Conservation (phyloP, 2,888 invertebrate genomes). For the Hoplodrina ambigua region DNA sequence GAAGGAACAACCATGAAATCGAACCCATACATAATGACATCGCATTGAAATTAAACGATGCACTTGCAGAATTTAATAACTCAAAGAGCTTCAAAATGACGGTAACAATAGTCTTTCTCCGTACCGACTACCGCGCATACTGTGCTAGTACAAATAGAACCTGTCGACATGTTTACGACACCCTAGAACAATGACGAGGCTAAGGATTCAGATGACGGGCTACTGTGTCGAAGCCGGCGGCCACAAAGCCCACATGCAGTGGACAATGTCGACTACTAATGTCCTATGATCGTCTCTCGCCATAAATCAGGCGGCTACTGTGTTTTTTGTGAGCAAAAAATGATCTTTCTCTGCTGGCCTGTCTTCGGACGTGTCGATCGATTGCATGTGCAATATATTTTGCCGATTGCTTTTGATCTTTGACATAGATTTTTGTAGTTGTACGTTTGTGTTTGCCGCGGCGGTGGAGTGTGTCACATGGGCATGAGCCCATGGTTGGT, state of each 20-base stretch:
- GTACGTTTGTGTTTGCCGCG: conserved; percentile 33
- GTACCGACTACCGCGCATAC: conserved; percentile 74
- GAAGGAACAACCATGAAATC: conserved; percentile 34
- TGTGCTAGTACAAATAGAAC: conserved; percentile 74
- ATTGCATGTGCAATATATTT: conserved; percentile 55
- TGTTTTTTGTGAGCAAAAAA: conserved; percentile 75
- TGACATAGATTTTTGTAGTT: conserved; percentile 29
- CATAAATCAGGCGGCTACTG: conserved; percentile 84
- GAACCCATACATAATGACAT: conserved; percentile 45
- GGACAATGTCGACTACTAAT: conserved; percentile 87
- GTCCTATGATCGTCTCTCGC: conserved; percentile 86
- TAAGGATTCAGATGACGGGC: conserved; percentile 53
- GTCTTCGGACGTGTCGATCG: conserved; percentile 61
- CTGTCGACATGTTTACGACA: conserved; percentile 88
- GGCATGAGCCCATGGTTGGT: conserved; percentile 37
- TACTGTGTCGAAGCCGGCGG: conserved; percentile 70
- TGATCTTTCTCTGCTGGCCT: conserved; percentile 58
- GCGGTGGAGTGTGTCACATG: conserved; percentile 5
- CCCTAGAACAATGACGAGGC: conserved; percentile 79
- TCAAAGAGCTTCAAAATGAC: conserved; percentile 33
- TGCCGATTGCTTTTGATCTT: conserved; percentile 51
- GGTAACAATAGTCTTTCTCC: conserved; percentile 58
- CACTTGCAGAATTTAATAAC: conserved; percentile 48
- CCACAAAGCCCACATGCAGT: conserved; percentile 83
- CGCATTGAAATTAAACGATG: conserved; percentile 30